phyloP scores from a whole-genome alignment of 2,113 vertebrate species.

The Rana temporaria region DNA sequence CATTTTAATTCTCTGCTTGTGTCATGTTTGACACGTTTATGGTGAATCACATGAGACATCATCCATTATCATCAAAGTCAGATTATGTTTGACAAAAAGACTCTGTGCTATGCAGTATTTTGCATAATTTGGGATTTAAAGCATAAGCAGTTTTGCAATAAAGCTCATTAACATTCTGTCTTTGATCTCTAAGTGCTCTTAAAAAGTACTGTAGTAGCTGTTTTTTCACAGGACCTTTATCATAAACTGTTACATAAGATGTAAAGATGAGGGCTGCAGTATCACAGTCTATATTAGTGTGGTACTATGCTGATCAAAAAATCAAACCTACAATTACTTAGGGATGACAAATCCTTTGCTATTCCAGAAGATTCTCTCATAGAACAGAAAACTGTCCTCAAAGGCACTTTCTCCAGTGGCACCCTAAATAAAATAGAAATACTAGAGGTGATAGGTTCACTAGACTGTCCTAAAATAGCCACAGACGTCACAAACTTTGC shows the following conservation, averaged over 20 bases:
- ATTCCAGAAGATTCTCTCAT: too few species aligned
- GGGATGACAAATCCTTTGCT: too few species aligned
- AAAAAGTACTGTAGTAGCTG: constrained; percentile 19
- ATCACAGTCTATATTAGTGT: too few species aligned
- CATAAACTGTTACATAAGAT: neutral
- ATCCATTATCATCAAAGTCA: constrained; percentile 57
- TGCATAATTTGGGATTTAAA: constrained; percentile 56
- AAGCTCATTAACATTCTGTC: constrained; percentile 53
- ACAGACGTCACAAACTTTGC: too few species aligned
- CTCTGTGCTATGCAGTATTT: constrained; percentile 19
- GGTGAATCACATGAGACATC: constrained; percentile 49
- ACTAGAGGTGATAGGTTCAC: too few species aligned
- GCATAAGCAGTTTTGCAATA: constrained; percentile 55
- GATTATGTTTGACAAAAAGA: constrained; percentile 52
- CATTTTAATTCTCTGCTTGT: constrained; percentile 29
- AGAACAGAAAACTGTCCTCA: too few species aligned
- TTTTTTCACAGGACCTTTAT: neutral
- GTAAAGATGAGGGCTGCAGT: too few species aligned
- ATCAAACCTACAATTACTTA: too few species aligned
- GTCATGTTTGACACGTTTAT: constrained; percentile 52
- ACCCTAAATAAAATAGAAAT: too few species aligned
- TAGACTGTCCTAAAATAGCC: too few species aligned
- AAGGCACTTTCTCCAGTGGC: too few species aligned
- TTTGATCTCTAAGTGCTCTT: constrained; percentile 52
- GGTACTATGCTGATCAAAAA: too few species aligned